Evolutionary conservation across 2,888 invertebrate species (phyloP).

Genomic region (Cheilosia grossa): DNA sequence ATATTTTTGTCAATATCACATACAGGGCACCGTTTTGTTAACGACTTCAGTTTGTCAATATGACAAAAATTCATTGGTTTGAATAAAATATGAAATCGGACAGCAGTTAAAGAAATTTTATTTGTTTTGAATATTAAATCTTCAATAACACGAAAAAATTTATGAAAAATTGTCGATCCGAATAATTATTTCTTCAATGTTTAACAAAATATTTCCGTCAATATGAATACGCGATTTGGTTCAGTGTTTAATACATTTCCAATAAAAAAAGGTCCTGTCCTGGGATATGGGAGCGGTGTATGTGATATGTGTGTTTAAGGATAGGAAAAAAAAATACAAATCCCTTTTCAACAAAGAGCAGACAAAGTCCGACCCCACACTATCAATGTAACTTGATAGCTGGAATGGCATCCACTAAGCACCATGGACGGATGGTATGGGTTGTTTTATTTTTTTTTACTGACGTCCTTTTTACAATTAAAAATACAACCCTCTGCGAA

Average conservation of each 20-base stretch:
- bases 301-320: constrained; percentile 53
- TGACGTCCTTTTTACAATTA: constrained; percentile 58
- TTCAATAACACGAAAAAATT: too few species aligned
- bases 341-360: neutral
- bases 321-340: constrained; percentile 9
- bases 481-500: constrained; percentile 65
- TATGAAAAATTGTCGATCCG: too few species aligned
- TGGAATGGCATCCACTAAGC: constrained; percentile 14
- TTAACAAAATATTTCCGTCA: too few species aligned
- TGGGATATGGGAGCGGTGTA: constrained; percentile 23
- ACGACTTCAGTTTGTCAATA: too few species aligned
- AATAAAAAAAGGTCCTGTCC: constrained; percentile 35
- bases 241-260: constrained; percentile 53
- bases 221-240: too few species aligned
- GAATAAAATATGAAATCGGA: too few species aligned
- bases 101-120: too few species aligned
- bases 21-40: too few species aligned
- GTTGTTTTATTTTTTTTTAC: constrained; percentile 10
- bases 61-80: too few species aligned
- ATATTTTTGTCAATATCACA: too few species aligned
- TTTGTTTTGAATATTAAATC: too few species aligned
- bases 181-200: too few species aligned
- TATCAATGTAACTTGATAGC: constrained; percentile 23
- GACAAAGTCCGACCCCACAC: constrained; percentile 1
- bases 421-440: constrained; percentile 14